phyloP scores from a whole-genome alignment of 2,797 vertebrate species.

The Phrynocephalus vlangalii region DNA sequence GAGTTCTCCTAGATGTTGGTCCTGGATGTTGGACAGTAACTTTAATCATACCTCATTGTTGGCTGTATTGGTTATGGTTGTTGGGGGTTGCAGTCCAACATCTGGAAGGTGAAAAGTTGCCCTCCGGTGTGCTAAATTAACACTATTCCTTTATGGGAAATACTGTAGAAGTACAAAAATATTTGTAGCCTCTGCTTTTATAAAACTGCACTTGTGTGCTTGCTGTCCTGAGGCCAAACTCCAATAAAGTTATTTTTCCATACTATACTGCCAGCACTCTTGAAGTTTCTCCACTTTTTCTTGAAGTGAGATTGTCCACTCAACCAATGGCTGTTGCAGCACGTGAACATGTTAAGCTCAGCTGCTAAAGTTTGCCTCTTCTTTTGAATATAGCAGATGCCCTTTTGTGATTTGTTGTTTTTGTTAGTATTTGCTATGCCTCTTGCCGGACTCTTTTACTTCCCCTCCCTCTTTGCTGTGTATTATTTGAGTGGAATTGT shows the following conservation, averaged over 20 bases:
- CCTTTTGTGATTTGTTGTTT: too few species aligned
- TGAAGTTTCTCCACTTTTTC: conserved; percentile 13
- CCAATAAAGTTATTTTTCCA: conserved; percentile 30
- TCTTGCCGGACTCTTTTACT: too few species aligned
- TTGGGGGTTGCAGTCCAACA: background rate
- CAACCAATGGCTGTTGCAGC: background rate
- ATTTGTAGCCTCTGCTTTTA: conserved; percentile 10
- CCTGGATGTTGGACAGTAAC: background rate
- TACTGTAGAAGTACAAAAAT: background rate
- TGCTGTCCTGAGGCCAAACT: background rate
- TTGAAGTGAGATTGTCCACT: background rate
- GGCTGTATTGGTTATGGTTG: background rate
- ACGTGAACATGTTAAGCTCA: background rate
- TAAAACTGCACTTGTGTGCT: background rate
- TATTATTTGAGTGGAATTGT: too few species aligned
- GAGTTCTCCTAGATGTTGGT: background rate
- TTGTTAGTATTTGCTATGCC: too few species aligned
- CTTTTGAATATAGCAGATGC: background rate
- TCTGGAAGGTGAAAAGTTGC: background rate
- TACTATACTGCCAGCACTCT: background rate
- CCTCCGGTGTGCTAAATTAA: background rate
- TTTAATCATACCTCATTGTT: background rate
- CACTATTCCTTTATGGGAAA: conserved; percentile 13
- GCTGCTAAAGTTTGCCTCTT: background rate
- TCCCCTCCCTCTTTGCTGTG: too few species aligned